Evolutionary conservation across 2,888 invertebrate species (phyloP), one percentile per base, ranked within the genome.

Genomic region (Anthoptus insignis): DNA sequence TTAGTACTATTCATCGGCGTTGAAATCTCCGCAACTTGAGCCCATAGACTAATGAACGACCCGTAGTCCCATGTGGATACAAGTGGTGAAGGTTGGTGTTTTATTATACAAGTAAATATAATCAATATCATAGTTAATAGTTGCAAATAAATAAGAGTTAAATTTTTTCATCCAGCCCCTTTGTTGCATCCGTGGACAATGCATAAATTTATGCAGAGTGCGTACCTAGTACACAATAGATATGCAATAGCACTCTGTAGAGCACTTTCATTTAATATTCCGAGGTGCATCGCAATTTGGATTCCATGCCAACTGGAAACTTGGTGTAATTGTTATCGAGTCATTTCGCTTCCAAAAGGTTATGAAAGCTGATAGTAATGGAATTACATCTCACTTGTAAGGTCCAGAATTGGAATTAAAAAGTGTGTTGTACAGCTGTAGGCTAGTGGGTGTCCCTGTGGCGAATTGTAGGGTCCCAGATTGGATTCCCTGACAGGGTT

Each of bases 11-110:
- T 66, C 63, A 68, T 63, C 53, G 66, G 8, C 37, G 54, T 66
- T 65, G 66, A 68, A 70, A 59, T 69, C 69, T 67, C 61, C 52
- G 58, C 59, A 59, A 69, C 68, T 67, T 47, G 64, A 71, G 59
- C 7, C 52, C 53, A 39, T 19, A 52, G 54, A 56, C 4, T 14
- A 9, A 14, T 34, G n/a, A n/a, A n/a, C n/a, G n/a, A n/a, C n/a
- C n/a, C n/a, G n/a, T n/a, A n/a, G n/a, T n/a, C n/a, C n/a, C n/a
- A n/a, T n/a, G n/a, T n/a, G n/a, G n/a, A n/a, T n/a, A n/a, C n/a
- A n/a, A n/a, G n/a, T n/a, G n/a, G n/a, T n/a, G n/a, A n/a, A n/a
- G n/a, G n/a, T n/a, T n/a, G n/a, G n/a, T n/a, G n/a, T n/a, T n/a
- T n/a, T n/a, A n/a, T n/a, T n/a, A n/a, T n/a, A n/a, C n/a, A n/a